Conservation (phyloP, 2,113 vertebrate genomes). For the Ceyx melanurus region DNA sequence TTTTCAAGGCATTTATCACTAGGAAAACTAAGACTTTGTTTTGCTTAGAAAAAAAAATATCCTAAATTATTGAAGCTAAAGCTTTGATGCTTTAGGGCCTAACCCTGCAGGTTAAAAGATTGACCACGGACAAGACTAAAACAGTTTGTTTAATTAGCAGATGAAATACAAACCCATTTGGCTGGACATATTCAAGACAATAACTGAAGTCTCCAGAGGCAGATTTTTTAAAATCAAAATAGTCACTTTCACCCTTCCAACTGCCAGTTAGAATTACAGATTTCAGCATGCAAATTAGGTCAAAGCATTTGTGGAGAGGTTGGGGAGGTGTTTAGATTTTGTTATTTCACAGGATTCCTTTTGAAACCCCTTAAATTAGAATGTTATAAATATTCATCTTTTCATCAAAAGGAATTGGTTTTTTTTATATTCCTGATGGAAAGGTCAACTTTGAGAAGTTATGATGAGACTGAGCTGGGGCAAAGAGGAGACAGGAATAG, state of each 20-base stretch:
- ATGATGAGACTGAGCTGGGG: not conserved
- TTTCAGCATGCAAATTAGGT: not conserved
- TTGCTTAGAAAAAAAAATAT: not conserved
- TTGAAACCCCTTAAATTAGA: not conserved
- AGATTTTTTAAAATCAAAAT: not conserved
- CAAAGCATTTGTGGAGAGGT: not conserved
- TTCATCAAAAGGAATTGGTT: not conserved
- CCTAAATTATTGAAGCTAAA: not conserved
- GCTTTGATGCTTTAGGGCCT: not conserved
- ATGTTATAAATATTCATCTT: not conserved
- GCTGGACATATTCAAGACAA: not conserved
- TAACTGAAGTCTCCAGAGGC: not conserved
- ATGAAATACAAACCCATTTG: not conserved
- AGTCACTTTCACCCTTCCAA: not conserved
- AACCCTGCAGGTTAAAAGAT: not conserved
- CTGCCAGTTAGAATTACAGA: not conserved
- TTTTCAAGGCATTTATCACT: not conserved
- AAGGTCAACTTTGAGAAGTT: not conserved
- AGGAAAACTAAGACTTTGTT: not conserved
- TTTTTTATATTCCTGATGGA: not conserved
- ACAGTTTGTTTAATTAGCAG: not conserved
- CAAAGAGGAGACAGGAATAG: not conserved
- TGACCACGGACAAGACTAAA: not conserved
- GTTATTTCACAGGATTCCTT: not conserved
- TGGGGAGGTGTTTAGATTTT: not conserved